These are phyloP conservation scores for Lysandra bellargus DNA, from an alignment of 2,888 invertebrate species.

Conservation along the genomic window DNA sequence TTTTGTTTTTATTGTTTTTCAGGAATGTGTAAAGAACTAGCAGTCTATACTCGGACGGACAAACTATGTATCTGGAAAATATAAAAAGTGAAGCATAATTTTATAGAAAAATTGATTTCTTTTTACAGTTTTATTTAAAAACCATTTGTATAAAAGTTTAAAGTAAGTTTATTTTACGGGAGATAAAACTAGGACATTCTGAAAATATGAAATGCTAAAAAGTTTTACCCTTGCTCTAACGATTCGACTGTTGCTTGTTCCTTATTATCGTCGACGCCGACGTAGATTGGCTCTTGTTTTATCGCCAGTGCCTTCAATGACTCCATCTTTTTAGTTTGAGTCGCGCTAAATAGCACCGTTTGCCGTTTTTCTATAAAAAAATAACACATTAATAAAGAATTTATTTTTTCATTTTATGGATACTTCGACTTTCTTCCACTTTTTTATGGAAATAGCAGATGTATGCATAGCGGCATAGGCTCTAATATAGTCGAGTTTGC, in stretches of 20 bases:
- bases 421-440: too few relatives aligned
- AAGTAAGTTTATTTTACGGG: too few relatives aligned
- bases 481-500: too few relatives aligned
- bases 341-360: constrained; percentile 99
- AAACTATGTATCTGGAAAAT: constrained; percentile 90
- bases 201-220: background rate
- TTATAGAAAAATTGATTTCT: too few relatives aligned
- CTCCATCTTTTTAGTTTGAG: constrained; percentile 95
- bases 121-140: background rate
- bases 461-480: too few relatives aligned
- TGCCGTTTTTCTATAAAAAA: constrained; percentile 89
- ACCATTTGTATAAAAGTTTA: background rate
- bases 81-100: background rate
- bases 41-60: constrained; percentile 96
- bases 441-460: too few relatives aligned
- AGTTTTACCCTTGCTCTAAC: constrained; percentile 85
- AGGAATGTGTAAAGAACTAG: constrained; percentile 97
- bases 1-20: constrained; percentile 96
- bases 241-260: constrained; percentile 91
- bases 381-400: too few relatives aligned
- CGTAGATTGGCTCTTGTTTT: constrained; percentile 95
- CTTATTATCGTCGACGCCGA: constrained; percentile 95
- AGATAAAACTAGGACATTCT: background rate
- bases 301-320: constrained; percentile 92
- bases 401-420: too few relatives aligned